These are phyloP conservation scores for Drosophila ustulata DNA, from an alignment of 2,888 invertebrate genomes.

Conservation along the genomic window DNA sequence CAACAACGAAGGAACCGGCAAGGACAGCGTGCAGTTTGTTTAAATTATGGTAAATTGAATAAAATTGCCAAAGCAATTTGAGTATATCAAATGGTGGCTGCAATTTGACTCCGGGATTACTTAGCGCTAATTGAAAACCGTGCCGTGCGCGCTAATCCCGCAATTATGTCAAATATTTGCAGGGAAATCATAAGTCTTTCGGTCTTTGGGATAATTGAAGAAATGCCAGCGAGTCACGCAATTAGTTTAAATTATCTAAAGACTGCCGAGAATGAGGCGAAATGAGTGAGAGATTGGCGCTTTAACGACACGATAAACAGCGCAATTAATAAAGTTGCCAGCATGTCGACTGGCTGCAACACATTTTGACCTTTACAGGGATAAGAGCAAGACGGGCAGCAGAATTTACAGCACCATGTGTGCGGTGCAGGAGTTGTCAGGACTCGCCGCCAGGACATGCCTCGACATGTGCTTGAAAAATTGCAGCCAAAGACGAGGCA, in stretches of 20 bases:
- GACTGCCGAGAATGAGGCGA: conserved; percentile 22
- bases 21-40: conserved; percentile 48
- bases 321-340: conserved; percentile 79
- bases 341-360: conserved; percentile 52
- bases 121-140: conserved; percentile 71
- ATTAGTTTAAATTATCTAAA: conserved; percentile 76
- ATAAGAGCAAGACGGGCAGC: conserved; percentile 20
- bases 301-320: conserved; percentile 75
- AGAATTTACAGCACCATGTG: conserved; percentile 66
- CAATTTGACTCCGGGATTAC: conserved; percentile 48
- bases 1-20: not conserved
- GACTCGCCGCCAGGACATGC: conserved; percentile 43
- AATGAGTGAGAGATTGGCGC: conserved; percentile 30
- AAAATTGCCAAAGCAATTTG: conserved; percentile 17
- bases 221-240: conserved; percentile 74
- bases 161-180: conserved; percentile 71
- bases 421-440: conserved; percentile 14
- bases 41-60: conserved; percentile 64
- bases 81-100: conserved; percentile 44
- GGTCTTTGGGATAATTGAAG: conserved; percentile 44
- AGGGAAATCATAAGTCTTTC: conserved; percentile 66
- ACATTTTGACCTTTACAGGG: conserved; percentile 68
- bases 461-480: conserved; percentile 70
- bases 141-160: conserved; percentile 43
- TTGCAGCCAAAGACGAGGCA: conserved; percentile 63